phyloP scores from a whole-genome alignment of 2,888 invertebrate genomes.

The Hyppa rectilinea region DNA sequence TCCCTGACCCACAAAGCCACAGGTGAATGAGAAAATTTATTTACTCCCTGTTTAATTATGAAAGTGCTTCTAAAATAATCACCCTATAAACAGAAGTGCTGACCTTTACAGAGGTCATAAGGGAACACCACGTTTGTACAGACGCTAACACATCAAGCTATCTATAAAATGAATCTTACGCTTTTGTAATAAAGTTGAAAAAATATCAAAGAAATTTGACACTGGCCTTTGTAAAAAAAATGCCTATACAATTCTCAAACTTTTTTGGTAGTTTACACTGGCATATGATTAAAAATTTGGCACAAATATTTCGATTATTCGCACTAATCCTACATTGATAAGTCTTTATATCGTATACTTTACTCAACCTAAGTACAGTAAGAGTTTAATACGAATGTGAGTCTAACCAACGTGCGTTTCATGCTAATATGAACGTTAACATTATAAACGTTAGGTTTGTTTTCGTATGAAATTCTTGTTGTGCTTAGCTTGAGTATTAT shows the following conservation, averaged over 20 bases:
- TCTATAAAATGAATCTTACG: too few species aligned
- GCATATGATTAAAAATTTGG: not conserved
- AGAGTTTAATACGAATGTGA: not conserved
- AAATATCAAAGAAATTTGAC: too few species aligned
- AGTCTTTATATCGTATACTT: too few species aligned
- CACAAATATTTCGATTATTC: not conserved
- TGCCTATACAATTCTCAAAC: not conserved
- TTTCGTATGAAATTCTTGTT: not conserved
- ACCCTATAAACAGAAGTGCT: not conserved
- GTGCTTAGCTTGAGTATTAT: not conserved
- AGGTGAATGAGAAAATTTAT: not conserved
- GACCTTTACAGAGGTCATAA: slow-evolving; percentile 11
- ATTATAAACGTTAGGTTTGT: too few species aligned
- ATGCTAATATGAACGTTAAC: not conserved
- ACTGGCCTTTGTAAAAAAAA: too few species aligned
- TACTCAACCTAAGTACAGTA: not conserved
- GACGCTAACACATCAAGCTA: too few species aligned
- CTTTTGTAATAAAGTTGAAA: too few species aligned
- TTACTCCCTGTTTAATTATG: slow-evolving; percentile 12
- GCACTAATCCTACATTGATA: not conserved
- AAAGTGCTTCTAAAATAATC: slow-evolving; percentile 17
- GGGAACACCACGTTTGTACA: not conserved
- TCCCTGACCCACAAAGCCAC: not conserved
- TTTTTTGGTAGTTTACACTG: not conserved
- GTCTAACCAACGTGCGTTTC: not conserved